A percentile compares a stretch with the other conserved stretches of the same genome.
Conservation (phyloP, 2,888 invertebrate genomes). For the Oscheius sp. region DNA sequence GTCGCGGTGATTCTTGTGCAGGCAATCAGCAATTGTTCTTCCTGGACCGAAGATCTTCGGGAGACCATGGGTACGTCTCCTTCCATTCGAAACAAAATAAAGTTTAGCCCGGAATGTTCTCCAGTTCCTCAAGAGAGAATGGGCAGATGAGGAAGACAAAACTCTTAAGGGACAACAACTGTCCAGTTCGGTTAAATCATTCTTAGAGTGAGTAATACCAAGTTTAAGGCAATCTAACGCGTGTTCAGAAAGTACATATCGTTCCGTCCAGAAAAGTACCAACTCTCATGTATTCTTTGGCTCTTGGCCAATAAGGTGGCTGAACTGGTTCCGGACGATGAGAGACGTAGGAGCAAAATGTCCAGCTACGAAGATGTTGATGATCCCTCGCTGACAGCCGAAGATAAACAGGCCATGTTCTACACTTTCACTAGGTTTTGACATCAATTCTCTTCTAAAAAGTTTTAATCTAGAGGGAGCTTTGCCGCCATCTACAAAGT, state of each 20-base stretch:
- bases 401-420: slow-evolving; percentile 30
- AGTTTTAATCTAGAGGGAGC: slow-evolving; percentile 39
- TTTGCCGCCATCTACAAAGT: slow-evolving; percentile 49
- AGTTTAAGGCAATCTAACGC: no score
- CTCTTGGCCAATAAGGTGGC: slow-evolving; percentile 51
- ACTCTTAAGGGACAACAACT: slow-evolving; percentile 36
- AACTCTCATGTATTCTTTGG: slow-evolving; percentile 47
- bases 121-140: slow-evolving; percentile 44
- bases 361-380: slow-evolving; percentile 19
- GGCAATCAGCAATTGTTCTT: slow-evolving; percentile 7
- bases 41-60: slow-evolving; percentile 30
- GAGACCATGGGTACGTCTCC: slow-evolving; percentile 11
- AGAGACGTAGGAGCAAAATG: slow-evolving; percentile 33
- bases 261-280: slow-evolving; percentile 41
- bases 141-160: slow-evolving; percentile 37
- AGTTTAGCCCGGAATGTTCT: slow-evolving; percentile 48
- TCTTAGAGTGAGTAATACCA: slow-evolving; percentile 34
- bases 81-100: not conserved
- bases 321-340: slow-evolving; percentile 54
- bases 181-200: slow-evolving; percentile 24
- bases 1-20: slow-evolving; percentile 17
- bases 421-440: slow-evolving; percentile 20
- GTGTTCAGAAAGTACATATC: slow-evolving; percentile 42
- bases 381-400: slow-evolving; percentile 15
- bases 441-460: not conserved